phyloP scores from a whole-genome alignment of 1,140 invertebrate species.

The Pemphigus obesinymphae region DNA sequence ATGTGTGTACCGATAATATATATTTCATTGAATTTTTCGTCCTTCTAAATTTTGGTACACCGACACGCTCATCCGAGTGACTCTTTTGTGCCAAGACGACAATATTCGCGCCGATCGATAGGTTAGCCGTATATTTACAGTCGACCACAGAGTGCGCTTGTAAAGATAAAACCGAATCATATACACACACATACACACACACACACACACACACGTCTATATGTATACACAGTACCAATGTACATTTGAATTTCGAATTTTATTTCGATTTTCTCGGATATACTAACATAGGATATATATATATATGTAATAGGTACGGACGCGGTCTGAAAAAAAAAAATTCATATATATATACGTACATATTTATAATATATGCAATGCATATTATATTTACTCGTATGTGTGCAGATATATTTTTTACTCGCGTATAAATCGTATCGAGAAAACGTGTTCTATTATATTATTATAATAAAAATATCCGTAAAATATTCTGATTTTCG shows the following conservation, averaged over 20 bases:
- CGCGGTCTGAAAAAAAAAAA: too few relatives aligned
- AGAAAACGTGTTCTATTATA: too few relatives aligned
- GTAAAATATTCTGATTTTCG: too few relatives aligned
- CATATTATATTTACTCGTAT: too few relatives aligned
- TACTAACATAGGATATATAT: too few relatives aligned
- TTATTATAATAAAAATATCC: too few relatives aligned
- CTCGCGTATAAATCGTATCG: too few relatives aligned
- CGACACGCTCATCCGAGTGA: conserved; percentile 8
- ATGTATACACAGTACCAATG: not conserved
- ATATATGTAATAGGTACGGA: too few relatives aligned
- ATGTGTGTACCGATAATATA: not conserved
- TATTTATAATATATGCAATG: too few relatives aligned
- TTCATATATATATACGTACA: too few relatives aligned
- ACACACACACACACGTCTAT: not conserved
- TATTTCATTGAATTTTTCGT: not conserved
- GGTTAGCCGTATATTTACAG: not conserved
- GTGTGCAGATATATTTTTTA: too few relatives aligned
- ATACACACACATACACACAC: not conserved
- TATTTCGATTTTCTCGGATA: not conserved
- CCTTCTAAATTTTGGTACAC: conserved; percentile 3
- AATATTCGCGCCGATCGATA: conserved; percentile 27
- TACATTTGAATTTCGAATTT: not conserved
- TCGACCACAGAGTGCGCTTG: conserved; percentile 23
- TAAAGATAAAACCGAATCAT: not conserved
- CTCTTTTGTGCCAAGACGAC: conserved; percentile 33